Base-by-base conservation (phyloP, 2,888 invertebrate genomes). In the Chaetoderma sp. region DNA sequence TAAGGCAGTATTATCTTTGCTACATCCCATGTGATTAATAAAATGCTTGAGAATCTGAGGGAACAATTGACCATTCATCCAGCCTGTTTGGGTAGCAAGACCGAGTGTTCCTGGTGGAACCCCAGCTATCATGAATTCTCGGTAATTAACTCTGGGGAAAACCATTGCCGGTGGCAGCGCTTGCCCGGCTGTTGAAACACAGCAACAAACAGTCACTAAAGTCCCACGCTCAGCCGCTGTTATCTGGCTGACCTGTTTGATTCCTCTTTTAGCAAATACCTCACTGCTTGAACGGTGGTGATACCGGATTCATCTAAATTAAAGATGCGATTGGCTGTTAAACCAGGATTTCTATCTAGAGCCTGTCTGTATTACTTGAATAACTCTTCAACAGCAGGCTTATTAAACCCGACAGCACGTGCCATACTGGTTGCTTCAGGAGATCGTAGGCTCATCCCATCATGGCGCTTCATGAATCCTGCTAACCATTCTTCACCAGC, bases 41-140 rank as follows among this genome's bases (percentile, higher is more conserved):
- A 58, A 59, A 56, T 59, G 57, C 13, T 27, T 8, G 16, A 59
- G 25, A 23, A 44, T 44, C 13, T 5, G 10, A 3, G 44, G 27
- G 23, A 62, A 62, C 18, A 58, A 28, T 28, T 57, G n/a, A 27
- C 21, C 18, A 21, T 62, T 62, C 57, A 62, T 62, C 62, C 62
- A 62, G 16, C 62, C 56, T 32, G 55, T 30, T n/a, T 23, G 42
- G 8, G 42, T 44, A 16, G 56, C 56, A 21, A 62, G 56, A 18
- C 57, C 57, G 21, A 58, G 62, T 6, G 56, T 59, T 21, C 45
- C 56, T 25, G 32, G 23, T 23, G 42, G 56, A 8, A 57, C 44
- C 16, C 62, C 62, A 10, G 42, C 44, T 5, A 58, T 13, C 57
- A 58, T 39, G 32, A 44, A 30, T 4, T 42, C 42, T n/a, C 57